Conservation (phyloP, 23 tunicate species). For the Styela plicata region DNA sequence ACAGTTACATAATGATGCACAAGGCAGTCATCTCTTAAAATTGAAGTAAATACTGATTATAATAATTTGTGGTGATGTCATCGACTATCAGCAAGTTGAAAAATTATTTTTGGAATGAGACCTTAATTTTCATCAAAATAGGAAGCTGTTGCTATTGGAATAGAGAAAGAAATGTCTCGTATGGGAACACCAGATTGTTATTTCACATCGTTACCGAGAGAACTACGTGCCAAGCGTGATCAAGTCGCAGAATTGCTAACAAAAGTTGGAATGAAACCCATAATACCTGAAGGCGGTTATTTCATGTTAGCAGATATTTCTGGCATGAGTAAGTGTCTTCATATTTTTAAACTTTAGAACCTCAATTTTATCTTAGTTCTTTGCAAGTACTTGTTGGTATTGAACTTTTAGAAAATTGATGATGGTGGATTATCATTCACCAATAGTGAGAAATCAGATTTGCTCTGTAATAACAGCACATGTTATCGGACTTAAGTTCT, state of each 20-base stretch:
- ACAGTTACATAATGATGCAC: too few species aligned
- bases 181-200: constrained; percentile 62
- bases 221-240: constrained; percentile 75
- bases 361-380: background rate
- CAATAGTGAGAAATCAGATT: too few species aligned
- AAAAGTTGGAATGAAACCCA: constrained; percentile 81
- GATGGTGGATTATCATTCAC: too few species aligned
- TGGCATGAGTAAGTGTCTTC: constrained; percentile 31
- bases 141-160: constrained; percentile 74
- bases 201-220: constrained; percentile 60
- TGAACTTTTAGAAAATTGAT: background rate
- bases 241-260: constrained; percentile 37
- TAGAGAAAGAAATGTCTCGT: constrained; percentile 47
- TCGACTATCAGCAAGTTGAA: too few species aligned
- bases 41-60: too few species aligned
- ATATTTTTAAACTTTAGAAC: too few species aligned
- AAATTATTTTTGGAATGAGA: too few species aligned
- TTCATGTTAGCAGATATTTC: constrained; percentile 96
- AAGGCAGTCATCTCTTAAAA: too few species aligned
- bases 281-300: constrained; percentile 91
- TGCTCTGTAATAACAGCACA: too few species aligned
- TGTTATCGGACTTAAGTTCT: too few species aligned
- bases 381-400: background rate
- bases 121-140: too few species aligned
- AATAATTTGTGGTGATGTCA: too few species aligned